phyloP scores from a whole-genome alignment of 1,140 invertebrate species.

The Cydia splendana region DNA sequence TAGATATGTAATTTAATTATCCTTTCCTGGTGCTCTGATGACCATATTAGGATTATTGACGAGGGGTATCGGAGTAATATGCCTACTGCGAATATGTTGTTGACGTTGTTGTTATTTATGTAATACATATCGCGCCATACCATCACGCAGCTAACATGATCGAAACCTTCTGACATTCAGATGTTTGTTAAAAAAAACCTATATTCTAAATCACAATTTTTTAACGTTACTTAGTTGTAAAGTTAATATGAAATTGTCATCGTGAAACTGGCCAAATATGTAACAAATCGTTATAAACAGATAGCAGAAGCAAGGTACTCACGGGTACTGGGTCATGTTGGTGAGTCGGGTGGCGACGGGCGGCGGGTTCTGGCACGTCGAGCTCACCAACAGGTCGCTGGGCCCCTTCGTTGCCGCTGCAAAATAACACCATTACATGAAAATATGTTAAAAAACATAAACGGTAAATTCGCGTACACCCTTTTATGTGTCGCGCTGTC shows the following conservation, averaged over 20 bases:
- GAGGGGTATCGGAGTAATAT: not conserved
- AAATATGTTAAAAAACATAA: not conserved
- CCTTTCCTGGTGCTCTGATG: not conserved
- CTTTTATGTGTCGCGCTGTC: no score
- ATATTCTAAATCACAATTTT: no score
- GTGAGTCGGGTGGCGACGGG: constrained; percentile 62
- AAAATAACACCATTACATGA: constrained; percentile 1
- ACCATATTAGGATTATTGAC: not conserved
- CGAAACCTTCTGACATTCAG: no score
- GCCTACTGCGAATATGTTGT: constrained; percentile 7
- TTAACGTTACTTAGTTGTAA: no score
- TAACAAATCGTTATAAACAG: no score
- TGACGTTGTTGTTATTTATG: no score
- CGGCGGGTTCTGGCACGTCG: constrained; percentile 60
- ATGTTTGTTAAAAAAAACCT: no score
- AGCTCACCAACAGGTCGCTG: constrained; percentile 68
- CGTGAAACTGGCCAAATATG: no score
- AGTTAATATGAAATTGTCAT: no score
- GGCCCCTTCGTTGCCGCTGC: constrained; percentile 61
- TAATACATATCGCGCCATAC: no score
- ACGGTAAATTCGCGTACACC: no score
- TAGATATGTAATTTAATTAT: not conserved
- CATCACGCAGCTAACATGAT: no score
- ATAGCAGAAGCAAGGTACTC: constrained; percentile 43
- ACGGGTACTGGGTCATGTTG: constrained; percentile 72